Conservation (phyloP, 2,113 vertebrate species). For the Pseudopodoces humilis region DNA sequence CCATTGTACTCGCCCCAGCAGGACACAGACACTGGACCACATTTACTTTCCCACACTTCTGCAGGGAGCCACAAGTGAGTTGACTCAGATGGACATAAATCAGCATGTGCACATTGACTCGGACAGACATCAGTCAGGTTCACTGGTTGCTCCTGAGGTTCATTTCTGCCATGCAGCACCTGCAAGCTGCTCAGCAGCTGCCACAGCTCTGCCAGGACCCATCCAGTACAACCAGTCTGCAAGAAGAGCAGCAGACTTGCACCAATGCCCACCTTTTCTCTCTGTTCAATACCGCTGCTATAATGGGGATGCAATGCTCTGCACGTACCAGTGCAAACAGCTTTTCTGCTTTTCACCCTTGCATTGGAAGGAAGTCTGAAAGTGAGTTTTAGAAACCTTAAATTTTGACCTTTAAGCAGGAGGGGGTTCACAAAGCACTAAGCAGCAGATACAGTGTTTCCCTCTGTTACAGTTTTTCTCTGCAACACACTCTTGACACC, state of each 20-base stretch:
- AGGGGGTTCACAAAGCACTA: not conserved
- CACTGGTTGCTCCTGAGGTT: not conserved
- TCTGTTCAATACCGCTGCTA: not conserved
- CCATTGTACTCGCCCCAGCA: accelerated
- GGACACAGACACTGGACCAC: not conserved
- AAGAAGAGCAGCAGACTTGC: not conserved
- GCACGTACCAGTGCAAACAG: not conserved
- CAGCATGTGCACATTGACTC: not conserved
- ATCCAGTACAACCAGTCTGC: not conserved
- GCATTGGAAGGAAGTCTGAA: not conserved
- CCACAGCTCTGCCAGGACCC: not conserved
- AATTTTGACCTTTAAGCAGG: not conserved
- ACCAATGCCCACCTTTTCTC: not conserved
- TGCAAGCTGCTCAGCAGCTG: not conserved
- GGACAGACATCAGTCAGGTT: not conserved
- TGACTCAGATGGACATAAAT: not conserved
- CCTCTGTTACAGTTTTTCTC: not conserved
- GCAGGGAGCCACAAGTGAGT: not conserved
- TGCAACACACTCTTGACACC: not conserved
- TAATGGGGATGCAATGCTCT: not conserved
- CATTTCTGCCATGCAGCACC: not conserved
- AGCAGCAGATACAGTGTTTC: accelerated
- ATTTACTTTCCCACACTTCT: not conserved
- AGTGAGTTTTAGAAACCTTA: not conserved
- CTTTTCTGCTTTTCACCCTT: not conserved